Conservation (phyloP, 1,140 invertebrate species). For the Papilio machaon region DNA sequence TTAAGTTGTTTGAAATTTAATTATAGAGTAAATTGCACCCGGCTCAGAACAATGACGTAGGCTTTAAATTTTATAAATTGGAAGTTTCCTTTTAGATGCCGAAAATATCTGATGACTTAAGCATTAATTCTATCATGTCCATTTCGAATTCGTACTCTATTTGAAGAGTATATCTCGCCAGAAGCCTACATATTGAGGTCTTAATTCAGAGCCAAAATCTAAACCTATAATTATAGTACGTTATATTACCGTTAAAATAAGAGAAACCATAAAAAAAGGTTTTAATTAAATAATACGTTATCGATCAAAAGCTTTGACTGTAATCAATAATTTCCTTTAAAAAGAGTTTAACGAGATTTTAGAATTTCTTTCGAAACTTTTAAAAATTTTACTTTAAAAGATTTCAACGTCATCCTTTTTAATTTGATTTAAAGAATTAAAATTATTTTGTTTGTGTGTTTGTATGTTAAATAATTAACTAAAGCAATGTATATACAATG, state of each 20-base stretch:
- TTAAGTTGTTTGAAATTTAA: slow-evolving; percentile 9
- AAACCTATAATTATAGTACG: no score
- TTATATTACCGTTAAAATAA: no score
- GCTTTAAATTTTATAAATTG: background rate
- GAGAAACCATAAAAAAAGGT: background rate
- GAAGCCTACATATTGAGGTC: no score
- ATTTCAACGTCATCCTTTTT: background rate
- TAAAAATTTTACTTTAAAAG: background rate
- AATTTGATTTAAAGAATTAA: background rate
- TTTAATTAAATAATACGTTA: background rate
- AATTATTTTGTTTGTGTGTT: background rate
- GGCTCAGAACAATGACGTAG: background rate
- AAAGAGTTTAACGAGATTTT: background rate
- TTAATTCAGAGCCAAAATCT: no score
- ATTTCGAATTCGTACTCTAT: no score
- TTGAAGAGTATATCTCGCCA: no score
- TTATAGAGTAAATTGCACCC: slow-evolving; percentile 13
- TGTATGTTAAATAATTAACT: background rate
- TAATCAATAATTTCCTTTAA: background rate
- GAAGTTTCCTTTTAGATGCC: background rate
- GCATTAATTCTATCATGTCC: no score
- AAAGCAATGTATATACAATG: slow-evolving; percentile 7
- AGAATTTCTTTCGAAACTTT: background rate
- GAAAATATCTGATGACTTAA: background rate
- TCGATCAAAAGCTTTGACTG: background rate